Evolutionary conservation across 1,140 invertebrate species (phyloP).

Genomic region (Branchinecta lynchi): DNA sequence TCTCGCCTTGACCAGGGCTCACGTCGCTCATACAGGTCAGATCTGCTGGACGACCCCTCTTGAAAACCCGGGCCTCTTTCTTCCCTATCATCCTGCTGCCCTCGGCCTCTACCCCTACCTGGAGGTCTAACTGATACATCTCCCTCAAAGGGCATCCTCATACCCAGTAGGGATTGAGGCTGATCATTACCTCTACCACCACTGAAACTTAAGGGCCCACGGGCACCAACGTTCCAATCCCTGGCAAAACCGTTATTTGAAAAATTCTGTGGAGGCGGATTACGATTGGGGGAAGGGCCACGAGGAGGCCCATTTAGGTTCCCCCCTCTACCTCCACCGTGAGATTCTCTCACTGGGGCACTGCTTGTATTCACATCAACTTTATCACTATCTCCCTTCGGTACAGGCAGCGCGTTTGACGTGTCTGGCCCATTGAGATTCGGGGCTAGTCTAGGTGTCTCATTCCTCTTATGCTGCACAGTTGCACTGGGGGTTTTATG

Average conservation of each 20-base stretch:
- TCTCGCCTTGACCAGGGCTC: too few species aligned
- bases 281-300: background rate
- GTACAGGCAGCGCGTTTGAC: background rate
- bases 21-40: too few species aligned
- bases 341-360: slow-evolving; percentile 14
- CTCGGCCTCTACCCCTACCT: background rate
- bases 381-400: background rate
- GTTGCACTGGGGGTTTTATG: slow-evolving; percentile 25
- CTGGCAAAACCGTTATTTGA: background rate
- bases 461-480: background rate
- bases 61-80: too few species aligned
- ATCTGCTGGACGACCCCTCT: too few species aligned
- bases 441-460: background rate
- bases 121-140: background rate
- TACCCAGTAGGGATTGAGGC: background rate
- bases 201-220: too few species aligned
- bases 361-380: background rate
- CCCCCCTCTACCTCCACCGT: background rate
- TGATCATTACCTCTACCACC: too few species aligned
- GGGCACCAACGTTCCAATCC: too few species aligned
- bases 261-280: background rate
- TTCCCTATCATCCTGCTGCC: too few species aligned
- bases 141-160: background rate
- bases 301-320: background rate
- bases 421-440: background rate